phyloP scores from a whole-genome alignment of 2,888 invertebrate genomes.

The Drosophila antonietae region DNA sequence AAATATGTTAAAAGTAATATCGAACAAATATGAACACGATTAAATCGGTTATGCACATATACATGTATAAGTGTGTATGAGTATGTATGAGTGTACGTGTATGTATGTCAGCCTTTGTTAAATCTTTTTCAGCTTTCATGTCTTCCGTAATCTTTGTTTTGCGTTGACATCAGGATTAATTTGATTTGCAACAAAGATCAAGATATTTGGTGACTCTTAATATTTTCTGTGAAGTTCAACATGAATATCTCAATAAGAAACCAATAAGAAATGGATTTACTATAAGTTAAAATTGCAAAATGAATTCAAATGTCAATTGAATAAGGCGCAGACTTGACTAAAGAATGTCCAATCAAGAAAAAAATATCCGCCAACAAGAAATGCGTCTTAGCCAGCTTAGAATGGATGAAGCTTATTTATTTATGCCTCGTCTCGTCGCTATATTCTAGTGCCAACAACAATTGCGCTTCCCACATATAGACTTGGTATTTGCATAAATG shows the following conservation, averaged over 20 bases:
- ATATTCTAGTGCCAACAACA: background rate
- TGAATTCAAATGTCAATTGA: background rate
- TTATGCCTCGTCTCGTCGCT: background rate
- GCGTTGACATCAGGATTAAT: background rate
- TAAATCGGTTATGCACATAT: background rate
- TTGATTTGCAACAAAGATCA: background rate
- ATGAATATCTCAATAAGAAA: background rate
- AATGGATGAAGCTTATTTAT: slow-evolving; percentile 9
- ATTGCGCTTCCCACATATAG: slow-evolving; percentile 11
- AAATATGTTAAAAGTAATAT: slow-evolving; percentile 8
- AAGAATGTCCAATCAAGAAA: background rate
- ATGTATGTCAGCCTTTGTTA: slow-evolving; percentile 5
- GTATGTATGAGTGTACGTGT: background rate
- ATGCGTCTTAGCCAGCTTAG: slow-evolving; percentile 11
- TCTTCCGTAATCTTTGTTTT: slow-evolving; percentile 11
- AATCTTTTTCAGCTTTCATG: slow-evolving; percentile 4
- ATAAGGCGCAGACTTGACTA: background rate
- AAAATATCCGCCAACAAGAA: background rate
- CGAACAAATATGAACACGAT: slow-evolving; percentile 5
- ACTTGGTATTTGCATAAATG: slow-evolving; percentile 6
- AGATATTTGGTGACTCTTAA: background rate
- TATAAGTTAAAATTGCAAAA: background rate
- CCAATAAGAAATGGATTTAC: background rate
- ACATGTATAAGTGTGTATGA: too few relatives aligned
- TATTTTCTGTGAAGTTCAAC: background rate